A percentile compares a stretch with the other conserved stretches of the same genome.
These are phyloP conservation scores for Teleogryllus oceanicus DNA, from an alignment of 2,888 invertebrate species.

Conservation along the genomic window DNA sequence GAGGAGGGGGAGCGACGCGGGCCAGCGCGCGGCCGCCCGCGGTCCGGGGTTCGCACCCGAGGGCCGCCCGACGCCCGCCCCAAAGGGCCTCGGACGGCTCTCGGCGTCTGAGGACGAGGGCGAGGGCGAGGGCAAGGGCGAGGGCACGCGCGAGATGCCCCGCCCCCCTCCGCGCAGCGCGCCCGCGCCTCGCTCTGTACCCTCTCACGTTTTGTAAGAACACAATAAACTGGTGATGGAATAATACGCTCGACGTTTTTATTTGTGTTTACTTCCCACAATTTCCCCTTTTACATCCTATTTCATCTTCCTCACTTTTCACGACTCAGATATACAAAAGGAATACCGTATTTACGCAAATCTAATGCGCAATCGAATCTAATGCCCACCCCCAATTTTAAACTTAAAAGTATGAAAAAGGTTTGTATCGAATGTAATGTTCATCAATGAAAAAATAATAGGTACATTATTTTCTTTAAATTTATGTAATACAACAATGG, in stretches of 20 bases:
- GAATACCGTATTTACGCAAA: no score
- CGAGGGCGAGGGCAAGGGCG: not conserved
- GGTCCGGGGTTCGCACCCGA: not conserved
- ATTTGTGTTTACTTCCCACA: not conserved
- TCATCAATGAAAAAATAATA: no score
- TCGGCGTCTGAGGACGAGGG: not conserved
- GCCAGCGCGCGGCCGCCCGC: not conserved
- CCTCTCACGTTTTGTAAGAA: not conserved
- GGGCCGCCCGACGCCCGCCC: not conserved
- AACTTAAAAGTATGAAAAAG: no score
- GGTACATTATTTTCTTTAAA: no score
- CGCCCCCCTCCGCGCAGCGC: no score
- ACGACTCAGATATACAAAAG: no score
- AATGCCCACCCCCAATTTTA: no score
- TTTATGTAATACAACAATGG: no score
- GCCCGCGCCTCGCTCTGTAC: not conserved
- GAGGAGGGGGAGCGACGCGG: not conserved
- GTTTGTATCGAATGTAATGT: no score
- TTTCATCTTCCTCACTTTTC: no score
- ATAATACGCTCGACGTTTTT: not conserved
- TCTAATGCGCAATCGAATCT: no score
- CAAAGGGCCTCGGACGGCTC: not conserved
- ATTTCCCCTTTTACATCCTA: no score
- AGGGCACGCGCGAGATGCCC: not conserved
- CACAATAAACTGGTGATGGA: slow-evolving; percentile 4